phyloP scores from a whole-genome alignment of 2,888 invertebrate species.

The Ashinkailepas kermadecensis region DNA sequence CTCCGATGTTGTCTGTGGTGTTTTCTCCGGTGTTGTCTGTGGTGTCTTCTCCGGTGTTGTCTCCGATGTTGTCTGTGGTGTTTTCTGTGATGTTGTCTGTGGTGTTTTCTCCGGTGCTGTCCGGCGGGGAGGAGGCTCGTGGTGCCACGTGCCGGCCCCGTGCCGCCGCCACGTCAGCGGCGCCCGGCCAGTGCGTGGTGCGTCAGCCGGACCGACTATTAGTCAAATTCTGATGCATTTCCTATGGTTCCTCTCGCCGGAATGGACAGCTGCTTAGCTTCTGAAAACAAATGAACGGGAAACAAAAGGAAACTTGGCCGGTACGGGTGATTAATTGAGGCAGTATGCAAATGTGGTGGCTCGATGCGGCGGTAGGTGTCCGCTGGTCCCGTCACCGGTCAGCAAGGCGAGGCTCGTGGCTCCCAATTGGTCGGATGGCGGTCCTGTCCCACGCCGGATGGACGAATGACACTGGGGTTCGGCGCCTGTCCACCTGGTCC shows the following conservation, averaged over 20 bases:
- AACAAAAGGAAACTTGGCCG: conserved; percentile 15
- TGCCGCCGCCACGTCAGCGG: too few species aligned
- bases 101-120: too few species aligned
- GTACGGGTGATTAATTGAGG: not conserved
- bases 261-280: conserved; percentile 20
- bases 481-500: not conserved
- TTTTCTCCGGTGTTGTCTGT: too few species aligned
- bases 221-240: conserved; percentile 20
- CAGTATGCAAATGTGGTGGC: not conserved
- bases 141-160: too few species aligned
- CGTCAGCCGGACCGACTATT: not conserved
- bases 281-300: conserved; percentile 17
- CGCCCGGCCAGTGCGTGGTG: too few species aligned
- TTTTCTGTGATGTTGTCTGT: too few species aligned
- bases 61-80: too few species aligned
- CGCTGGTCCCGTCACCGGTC: too few species aligned
- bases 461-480: not conserved
- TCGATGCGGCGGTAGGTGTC: not conserved
- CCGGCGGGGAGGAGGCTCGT: too few species aligned
- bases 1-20: too few species aligned
- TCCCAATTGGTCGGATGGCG: not conserved
- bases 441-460: not conserved
- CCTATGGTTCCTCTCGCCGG: conserved; percentile 17
- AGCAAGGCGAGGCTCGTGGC: not conserved
- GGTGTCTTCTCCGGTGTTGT: too few species aligned